Conservation (phyloP, 2,797 vertebrate genomes). For the Sebastes melanostomus region DNA sequence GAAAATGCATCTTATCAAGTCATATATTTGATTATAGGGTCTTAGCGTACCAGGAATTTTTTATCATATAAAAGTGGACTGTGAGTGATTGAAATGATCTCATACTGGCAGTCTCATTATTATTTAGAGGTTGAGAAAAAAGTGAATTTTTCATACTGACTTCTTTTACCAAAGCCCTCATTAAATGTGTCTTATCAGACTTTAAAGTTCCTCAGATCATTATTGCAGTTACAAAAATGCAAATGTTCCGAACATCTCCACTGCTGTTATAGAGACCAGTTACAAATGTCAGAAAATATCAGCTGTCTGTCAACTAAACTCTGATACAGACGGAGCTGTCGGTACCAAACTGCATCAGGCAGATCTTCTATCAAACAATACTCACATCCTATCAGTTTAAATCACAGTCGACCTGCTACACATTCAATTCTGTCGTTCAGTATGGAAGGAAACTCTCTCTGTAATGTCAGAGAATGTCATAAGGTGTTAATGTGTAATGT, state of each 20-base stretch:
- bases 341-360: background rate
- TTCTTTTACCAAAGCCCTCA: background rate
- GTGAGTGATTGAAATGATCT: background rate
- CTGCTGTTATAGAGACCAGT: background rate
- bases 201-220: background rate
- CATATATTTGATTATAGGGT: background rate
- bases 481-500: too few relatives aligned
- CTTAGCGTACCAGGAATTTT: background rate
- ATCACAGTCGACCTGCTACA: background rate
- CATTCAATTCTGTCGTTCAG: background rate
- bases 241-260: background rate
- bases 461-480: too few relatives aligned
- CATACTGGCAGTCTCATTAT: background rate
- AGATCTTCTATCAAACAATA: background rate
- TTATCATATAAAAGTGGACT: background rate
- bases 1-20: background rate
- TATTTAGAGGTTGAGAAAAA: background rate
- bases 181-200: background rate
- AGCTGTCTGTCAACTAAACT: background rate
- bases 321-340: background rate
- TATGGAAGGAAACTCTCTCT: background rate
- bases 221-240: too few relatives aligned
- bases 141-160: background rate
- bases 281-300: constrained; percentile 3
- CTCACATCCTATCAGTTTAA: background rate